These are phyloP conservation scores for Hyles lineata DNA, from an alignment of 2,888 invertebrate genomes.

Conservation along the genomic window DNA sequence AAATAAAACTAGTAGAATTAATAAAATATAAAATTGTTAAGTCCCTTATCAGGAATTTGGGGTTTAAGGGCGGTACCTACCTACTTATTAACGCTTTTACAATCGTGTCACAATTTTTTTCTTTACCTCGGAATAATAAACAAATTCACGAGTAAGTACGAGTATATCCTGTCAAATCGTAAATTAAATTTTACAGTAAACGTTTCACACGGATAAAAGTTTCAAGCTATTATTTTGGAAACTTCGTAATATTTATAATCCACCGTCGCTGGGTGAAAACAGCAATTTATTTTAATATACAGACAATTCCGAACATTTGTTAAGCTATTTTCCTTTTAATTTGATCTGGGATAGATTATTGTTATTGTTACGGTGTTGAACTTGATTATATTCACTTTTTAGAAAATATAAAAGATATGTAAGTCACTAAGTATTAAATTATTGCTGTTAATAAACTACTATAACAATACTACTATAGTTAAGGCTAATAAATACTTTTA, in stretches of 20 bases:
- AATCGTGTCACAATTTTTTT: not conserved
- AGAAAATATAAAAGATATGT: too few relatives aligned
- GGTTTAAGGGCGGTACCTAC: too few relatives aligned
- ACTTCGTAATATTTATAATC: constrained; percentile 6
- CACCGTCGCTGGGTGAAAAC: not conserved
- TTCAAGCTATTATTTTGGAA: not conserved
- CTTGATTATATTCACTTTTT: too few relatives aligned
- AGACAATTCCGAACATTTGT: not conserved
- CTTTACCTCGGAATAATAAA: not conserved
- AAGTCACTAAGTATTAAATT: too few relatives aligned
- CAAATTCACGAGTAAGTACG: not conserved
- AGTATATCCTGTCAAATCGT: not conserved
- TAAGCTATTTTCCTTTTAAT: not conserved
- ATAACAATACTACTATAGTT: too few relatives aligned
- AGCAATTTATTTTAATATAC: not conserved
- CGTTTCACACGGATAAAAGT: not conserved
- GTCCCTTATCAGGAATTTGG: too few relatives aligned
- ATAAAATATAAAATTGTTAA: too few relatives aligned
- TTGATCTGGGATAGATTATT: not conserved
- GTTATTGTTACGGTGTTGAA: too few relatives aligned
- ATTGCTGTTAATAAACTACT: too few relatives aligned
- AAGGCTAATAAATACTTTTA: too few relatives aligned
- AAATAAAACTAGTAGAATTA: too few relatives aligned
- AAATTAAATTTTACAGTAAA: not conserved
- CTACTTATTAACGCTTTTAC: too few relatives aligned